Conservation (phyloP, 2,797 vertebrate genomes). For the Nannoperca australis region DNA sequence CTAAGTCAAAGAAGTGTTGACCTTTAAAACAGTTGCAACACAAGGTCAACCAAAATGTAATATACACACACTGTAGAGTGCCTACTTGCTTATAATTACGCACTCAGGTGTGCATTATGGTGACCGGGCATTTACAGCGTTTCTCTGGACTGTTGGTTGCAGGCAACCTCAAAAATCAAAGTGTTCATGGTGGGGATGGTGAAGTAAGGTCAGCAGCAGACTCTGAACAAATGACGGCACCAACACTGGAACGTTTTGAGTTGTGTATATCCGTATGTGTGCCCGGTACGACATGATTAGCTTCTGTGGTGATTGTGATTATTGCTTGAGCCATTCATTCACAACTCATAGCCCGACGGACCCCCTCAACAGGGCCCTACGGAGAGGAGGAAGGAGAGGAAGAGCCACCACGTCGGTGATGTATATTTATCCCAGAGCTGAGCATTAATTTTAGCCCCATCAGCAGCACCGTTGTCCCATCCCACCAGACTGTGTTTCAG, state of each 20-base stretch:
- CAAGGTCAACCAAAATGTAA: neutral
- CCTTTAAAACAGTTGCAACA: slow-evolving; percentile 8
- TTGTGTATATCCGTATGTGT: neutral
- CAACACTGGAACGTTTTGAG: no score
- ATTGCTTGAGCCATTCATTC: neutral
- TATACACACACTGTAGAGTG: no score
- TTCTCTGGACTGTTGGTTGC: neutral
- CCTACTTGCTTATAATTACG: neutral
- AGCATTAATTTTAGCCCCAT: neutral
- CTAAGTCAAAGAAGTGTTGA: neutral
- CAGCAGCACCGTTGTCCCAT: neutral
- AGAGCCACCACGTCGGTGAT: neutral
- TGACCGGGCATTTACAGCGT: neutral
- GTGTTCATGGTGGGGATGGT: neutral
- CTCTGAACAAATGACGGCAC: neutral
- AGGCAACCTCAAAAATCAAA: neutral
- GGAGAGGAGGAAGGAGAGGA: no score
- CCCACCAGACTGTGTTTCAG: neutral
- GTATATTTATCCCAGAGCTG: neutral
- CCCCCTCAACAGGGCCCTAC: no score
- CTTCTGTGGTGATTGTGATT: neutral
- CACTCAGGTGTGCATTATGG: neutral
- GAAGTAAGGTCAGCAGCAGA: neutral
- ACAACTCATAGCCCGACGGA: no score
- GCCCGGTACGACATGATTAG: neutral